phyloP scores from a whole-genome alignment of 2,113 vertebrate genomes.

The Dicerorhinus sumatrensis region DNA sequence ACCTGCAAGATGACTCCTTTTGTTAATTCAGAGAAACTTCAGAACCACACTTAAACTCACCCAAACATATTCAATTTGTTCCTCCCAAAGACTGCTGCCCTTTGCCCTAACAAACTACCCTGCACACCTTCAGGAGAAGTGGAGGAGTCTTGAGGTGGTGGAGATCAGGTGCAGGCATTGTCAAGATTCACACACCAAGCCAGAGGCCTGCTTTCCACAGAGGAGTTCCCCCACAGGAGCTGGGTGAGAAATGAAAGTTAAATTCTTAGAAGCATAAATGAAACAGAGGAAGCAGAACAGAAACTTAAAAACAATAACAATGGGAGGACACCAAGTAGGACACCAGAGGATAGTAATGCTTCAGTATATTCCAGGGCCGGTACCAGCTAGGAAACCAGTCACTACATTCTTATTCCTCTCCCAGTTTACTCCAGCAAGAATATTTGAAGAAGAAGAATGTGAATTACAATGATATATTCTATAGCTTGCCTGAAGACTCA shows the following conservation, averaged over 20 bases:
- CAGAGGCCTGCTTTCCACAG: not conserved
- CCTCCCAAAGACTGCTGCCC: not conserved
- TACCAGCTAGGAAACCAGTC: no score
- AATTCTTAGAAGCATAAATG: not conserved
- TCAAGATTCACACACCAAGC: not conserved
- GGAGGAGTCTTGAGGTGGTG: not conserved
- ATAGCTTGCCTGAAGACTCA: not conserved
- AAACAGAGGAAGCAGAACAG: not conserved
- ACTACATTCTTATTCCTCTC: not conserved
- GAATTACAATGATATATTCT: not conserved
- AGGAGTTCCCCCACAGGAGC: not conserved
- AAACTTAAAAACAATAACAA: not conserved
- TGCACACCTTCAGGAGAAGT: not conserved
- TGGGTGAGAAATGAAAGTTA: slow-evolving; percentile 7
- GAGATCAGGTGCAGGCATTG: not conserved
- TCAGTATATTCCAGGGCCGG: not conserved
- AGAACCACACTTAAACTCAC: not conserved
- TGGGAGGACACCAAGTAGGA: not conserved
- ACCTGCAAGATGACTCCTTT: not conserved
- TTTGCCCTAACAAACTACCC: not conserved
- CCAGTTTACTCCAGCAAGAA: not conserved
- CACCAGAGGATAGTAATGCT: not conserved
- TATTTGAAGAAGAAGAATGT: not conserved
- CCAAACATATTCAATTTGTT: not conserved
- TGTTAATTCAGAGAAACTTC: not conserved